Base-by-base conservation (phyloP, 2,797 vertebrate species). In the Typhlichthys subterraneus region DNA sequence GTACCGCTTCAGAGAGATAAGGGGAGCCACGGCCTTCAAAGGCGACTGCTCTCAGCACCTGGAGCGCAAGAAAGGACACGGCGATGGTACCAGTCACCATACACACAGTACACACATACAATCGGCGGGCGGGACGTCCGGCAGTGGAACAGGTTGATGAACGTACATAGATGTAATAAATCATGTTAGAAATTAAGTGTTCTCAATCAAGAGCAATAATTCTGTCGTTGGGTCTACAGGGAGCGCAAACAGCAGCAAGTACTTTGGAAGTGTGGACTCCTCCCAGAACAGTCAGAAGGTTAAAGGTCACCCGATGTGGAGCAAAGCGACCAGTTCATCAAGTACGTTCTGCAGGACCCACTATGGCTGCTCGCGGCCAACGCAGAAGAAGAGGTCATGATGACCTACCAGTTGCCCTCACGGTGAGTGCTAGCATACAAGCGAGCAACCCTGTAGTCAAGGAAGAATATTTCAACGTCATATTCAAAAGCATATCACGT, bases 261-360 rank as follows among this genome's bases (percentile, higher is more conserved):
- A 97, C 83, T 98, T 98, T 0, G 96, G 95, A 72, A 98, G 96
- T 47, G 87, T 95, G n/a, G 95, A 97, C 80, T 97, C 95, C 0
- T 97, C 94, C 1, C 95, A 98, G 87, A 94, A 93, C 29, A 93
- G 94, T 63, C 93, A 91, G 82, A 93, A 90, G 76, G 89, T 85
- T 49, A 87, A 89, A 77, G 75, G 88, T 85, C 54, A 87, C 63
- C 60, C 46, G 68, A 87, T 61, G 75, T 80, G 70, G 83, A 85
- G 10, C 89, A 87, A 19, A 81, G 83, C 0, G 80, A 92, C 42
- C 86, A 81, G 55, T 79, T 94, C 75, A 85, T 93, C 59, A 94
- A 93, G 58, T 92, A 81, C 1, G 89, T 91, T 57, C 91, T 93
- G 10, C 94, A 94, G 82, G 94, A 98, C 67, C 93, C 94, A 0